These are phyloP conservation scores for Acrobasis repandana DNA, from an alignment of 2,888 invertebrate genomes.

Conservation along the genomic window DNA sequence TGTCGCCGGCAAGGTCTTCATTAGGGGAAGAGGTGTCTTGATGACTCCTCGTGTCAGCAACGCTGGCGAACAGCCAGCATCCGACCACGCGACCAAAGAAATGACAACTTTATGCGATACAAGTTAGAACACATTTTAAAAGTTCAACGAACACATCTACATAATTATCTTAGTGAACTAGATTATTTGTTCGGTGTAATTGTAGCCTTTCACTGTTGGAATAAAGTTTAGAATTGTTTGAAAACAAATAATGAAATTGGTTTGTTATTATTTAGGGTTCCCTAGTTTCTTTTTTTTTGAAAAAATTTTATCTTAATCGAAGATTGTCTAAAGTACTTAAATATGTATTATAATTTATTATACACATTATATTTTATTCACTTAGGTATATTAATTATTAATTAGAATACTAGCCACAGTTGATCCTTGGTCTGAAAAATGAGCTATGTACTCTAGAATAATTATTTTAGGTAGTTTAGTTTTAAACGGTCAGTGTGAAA, in stretches of 20 bases:
- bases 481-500: too few species aligned
- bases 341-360: too few species aligned
- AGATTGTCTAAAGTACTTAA: too few species aligned
- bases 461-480: too few species aligned
- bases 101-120: too few species aligned
- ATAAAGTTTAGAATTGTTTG: not conserved
- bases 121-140: not conserved
- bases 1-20: conserved; percentile 53
- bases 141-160: not conserved
- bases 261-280: conserved; percentile 1
- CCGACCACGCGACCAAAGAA: conserved; percentile 3
- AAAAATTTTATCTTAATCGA: too few species aligned
- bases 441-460: too few species aligned
- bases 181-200: not conserved
- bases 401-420: too few species aligned
- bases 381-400: too few species aligned
- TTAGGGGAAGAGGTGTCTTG: conserved; percentile 49
- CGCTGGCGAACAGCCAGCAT: conserved; percentile 37
- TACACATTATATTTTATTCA: too few species aligned
- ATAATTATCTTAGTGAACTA: conserved; percentile 15
- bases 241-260: not conserved
- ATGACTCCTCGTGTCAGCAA: conserved; percentile 30
- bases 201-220: not conserved
- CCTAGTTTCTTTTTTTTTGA: not conserved
- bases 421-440: too few species aligned